phyloP scores from a whole-genome alignment of 2,888 invertebrate genomes.

The Acanthosepion pharaonis region DNA sequence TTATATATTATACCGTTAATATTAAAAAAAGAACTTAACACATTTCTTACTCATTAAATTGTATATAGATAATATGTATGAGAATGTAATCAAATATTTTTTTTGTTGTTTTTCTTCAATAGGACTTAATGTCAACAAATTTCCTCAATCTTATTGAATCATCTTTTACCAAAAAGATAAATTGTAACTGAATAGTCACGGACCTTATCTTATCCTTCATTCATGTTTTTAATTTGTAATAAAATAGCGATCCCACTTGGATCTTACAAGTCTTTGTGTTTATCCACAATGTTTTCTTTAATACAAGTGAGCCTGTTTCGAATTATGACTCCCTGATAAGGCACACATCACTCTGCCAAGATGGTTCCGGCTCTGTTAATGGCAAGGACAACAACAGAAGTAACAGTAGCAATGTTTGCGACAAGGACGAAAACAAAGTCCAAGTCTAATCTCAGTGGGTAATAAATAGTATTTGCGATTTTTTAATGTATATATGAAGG shows the following conservation, averaged over 20 bases:
- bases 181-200: not conserved
- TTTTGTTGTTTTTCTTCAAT: too few relatives aligned
- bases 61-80: too few relatives aligned
- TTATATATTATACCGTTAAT: too few relatives aligned
- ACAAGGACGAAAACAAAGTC: not conserved
- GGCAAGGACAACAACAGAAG: not conserved
- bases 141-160: not conserved
- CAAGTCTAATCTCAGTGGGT: not conserved
- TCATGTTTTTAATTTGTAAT: not conserved
- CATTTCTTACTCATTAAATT: too few relatives aligned
- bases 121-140: not conserved
- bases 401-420: not conserved
- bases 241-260: not conserved
- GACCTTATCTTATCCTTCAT: not conserved
- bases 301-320: not conserved
- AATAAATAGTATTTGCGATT: not conserved
- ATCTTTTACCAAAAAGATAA: not conserved
- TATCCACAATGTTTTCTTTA: not conserved
- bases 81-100: too few relatives aligned
- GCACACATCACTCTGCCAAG: not conserved
- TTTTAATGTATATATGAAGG: not conserved
- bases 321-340: constrained; percentile 7
- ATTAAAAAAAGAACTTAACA: too few relatives aligned
- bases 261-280: not conserved
- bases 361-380: not conserved